Evolutionary conservation across 2,888 invertebrate genomes (phyloP).

Genomic region (Bhutanitis thaidina): DNA sequence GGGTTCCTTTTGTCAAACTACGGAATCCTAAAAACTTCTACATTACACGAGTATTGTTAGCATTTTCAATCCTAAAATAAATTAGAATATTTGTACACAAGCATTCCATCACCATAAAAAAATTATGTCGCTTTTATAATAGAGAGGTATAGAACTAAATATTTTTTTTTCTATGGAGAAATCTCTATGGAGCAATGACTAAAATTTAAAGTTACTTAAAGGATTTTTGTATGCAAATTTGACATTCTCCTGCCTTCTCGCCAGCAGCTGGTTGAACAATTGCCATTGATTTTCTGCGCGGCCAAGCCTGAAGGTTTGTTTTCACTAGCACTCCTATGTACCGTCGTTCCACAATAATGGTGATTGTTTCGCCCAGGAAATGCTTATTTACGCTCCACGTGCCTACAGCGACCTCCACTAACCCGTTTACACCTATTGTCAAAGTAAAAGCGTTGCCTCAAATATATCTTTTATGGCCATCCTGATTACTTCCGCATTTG

Average conservation of each 20-base stretch:
- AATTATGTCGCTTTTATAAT: too few relatives aligned
- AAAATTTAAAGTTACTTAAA: not conserved
- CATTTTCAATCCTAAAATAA: too few relatives aligned
- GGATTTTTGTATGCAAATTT: not conserved
- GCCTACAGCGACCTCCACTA: constrained; percentile 45
- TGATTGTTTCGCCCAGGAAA: constrained; percentile 72
- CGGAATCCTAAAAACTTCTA: too few relatives aligned
- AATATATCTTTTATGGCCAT: constrained; percentile 5
- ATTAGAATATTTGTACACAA: too few relatives aligned
- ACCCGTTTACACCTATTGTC: constrained; percentile 33
- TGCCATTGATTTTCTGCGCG: constrained; percentile 66
- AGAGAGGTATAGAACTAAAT: too few relatives aligned
- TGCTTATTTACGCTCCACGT: constrained; percentile 61
- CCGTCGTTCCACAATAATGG: constrained; percentile 49
- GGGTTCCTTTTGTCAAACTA: too few relatives aligned
- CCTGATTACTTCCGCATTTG: constrained; percentile 2
- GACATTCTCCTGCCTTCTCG: constrained; percentile 10
- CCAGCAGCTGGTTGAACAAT: constrained; percentile 46
- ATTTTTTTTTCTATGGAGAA: too few relatives aligned
- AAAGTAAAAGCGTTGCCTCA: constrained; percentile 19
- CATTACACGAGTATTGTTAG: too few relatives aligned
- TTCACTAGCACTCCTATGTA: constrained; percentile 51
- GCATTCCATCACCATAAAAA: too few relatives aligned
- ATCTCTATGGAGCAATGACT: too few relatives aligned
- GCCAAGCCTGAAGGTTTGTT: constrained; percentile 71